Evolutionary conservation across 92 coral and sea anemone genomes (phyloP), one percentile per base, ranked within the genome.

Genomic region (Porites rus): DNA sequence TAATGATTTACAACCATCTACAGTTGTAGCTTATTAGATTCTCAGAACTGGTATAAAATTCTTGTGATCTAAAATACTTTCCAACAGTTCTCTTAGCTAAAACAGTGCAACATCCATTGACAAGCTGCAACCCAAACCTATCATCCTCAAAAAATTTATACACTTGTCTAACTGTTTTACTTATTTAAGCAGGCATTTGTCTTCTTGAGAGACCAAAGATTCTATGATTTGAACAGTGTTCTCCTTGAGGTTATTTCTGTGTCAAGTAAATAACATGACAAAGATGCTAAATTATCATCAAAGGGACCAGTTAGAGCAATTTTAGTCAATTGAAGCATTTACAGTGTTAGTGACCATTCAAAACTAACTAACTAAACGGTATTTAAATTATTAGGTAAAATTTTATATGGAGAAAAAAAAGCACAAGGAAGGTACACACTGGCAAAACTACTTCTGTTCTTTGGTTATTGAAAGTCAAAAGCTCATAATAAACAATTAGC

Each of bases 1-100:
- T 52, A 31, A 54, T 62, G 63, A 82, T 82, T 72, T 82, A 82
- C 79, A 82, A 71, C 87, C 87, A 61, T n/a, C 56, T 3, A 60
- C 78, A 72, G 43, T 71, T 46, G 70, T 46, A 58, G 11, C 11
- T 10, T 60, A 72, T 59, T 71, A 72, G 50, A 60, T 82, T 73
- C 70, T 63, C 63, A 43, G 65, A 54, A 20, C 52, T 18, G 56
- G 43, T 82, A 72, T 82, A 72, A 82, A 72, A 72, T 82, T 60
- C 61, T 10, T 8, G 22, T 46, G 71, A n/a, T 43, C 54, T 82
- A 61, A 82, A 59, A 72, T 82, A 59, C 60, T 10, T 38, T 80
- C 75, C 10, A 69, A 60, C 43, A 58, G 19, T 62, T 43, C 65
- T 50, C 50, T 50, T 20, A 8, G 31, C 58, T 72, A 53, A 18